Evolutionary conservation across 2,113 vertebrate species (phyloP), one percentile per base, ranked within the genome.

Genomic region (Laticauda colubrina): DNA sequence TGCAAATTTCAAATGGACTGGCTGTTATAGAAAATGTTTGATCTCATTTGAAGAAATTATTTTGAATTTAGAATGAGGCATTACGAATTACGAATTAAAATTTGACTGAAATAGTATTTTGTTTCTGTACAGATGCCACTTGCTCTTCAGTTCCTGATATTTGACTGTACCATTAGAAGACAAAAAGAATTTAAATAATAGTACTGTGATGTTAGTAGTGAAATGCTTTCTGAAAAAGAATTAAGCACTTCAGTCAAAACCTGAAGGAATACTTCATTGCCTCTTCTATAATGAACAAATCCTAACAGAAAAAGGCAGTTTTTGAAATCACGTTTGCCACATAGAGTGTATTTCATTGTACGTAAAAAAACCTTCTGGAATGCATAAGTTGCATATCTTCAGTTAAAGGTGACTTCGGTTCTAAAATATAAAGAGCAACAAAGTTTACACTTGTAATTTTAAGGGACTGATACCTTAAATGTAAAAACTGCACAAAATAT

Each of bases 151-250:
- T 23, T 64, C 75, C 92, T 87, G 85, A 69, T 54, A 8, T 90
- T 86, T 90, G 89, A 86, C 15, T 43, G 34, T 34, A 64, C 9
- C 56, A 87, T 43, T 61, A 90, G 55, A 90, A 64, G 43, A 29
- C 89, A 93, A 85, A 87, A 54, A 21, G 29, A 21, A 29, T 20
- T 18, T 15, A 43, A 59, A 86, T 51, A 93, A 90, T 61, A 53
- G 55, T 53, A 91, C 91, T 55, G 29, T 43, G 48, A 85, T 90
- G 61, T 53, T 90, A n/a, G 55, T 85, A 89, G 89, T 94, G 75
- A 97, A 96, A 89, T 21, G 93, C 64, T 93, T 81, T 15, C 94
- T 64, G 92, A 97, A 90, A 96, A 97, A 93, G 97, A 97, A 92
- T 96, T 90, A 97, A 96, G 93, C 87, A 94, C 59, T 90, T 75